phyloP scores from a whole-genome alignment of 2,113 vertebrate species.

The Lipophrys pholis region DNA sequence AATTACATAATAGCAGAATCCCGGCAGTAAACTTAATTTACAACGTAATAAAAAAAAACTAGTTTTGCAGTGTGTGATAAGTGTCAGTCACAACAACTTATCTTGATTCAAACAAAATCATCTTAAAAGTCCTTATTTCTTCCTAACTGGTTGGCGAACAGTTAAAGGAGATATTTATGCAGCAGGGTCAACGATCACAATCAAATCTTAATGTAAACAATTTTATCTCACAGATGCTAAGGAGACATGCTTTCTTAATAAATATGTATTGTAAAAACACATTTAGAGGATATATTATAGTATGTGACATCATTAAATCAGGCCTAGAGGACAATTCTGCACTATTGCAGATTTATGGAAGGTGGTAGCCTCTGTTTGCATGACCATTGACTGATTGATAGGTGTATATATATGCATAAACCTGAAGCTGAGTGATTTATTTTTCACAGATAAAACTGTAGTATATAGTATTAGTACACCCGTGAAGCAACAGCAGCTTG shows the following conservation, averaged over 20 bases:
- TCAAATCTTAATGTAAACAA: background rate
- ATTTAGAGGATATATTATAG: background rate
- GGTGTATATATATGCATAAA: slow-evolving; percentile 20
- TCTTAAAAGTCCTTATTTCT: background rate
- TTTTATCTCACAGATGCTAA: background rate
- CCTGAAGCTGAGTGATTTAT: slow-evolving; percentile 12
- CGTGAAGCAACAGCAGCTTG: slow-evolving; percentile 14
- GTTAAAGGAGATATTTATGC: background rate
- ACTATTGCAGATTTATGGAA: slow-evolving; percentile 1
- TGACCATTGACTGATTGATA: slow-evolving; percentile 24
- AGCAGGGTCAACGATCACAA: background rate
- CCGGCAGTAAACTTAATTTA: background rate
- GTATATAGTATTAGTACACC: slow-evolving; percentile 1
- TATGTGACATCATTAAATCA: background rate
- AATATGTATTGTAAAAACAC: background rate
- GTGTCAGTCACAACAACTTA: background rate
- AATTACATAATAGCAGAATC: background rate
- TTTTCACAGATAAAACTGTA: slow-evolving; percentile 26
- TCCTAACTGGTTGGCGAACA: background rate
- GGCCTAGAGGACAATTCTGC: slow-evolving; percentile 29
- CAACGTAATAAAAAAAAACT: background rate
- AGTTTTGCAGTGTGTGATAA: background rate
- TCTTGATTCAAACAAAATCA: background rate
- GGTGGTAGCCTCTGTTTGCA: background rate
- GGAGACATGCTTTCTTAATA: background rate